phyloP scores from a whole-genome alignment of 2,888 invertebrate species.

The Drosophila austrosaltans region DNA sequence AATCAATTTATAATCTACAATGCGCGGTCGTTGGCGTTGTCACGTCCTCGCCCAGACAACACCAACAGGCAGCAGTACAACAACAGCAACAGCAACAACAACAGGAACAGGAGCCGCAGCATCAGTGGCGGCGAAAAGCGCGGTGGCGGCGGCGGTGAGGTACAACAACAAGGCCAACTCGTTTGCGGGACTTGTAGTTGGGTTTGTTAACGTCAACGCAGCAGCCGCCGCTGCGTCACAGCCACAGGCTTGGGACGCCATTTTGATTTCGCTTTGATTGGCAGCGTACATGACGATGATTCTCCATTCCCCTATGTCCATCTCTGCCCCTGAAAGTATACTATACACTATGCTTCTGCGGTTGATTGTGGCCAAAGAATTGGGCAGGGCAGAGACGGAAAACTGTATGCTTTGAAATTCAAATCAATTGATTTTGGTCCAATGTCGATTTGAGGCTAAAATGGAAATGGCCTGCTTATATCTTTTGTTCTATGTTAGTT shows the following conservation, averaged over 20 bases:
- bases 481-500: conserved; percentile 66
- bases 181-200: conserved; percentile 66
- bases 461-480: conserved; percentile 77
- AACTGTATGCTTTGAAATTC: conserved; percentile 70
- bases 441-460: conserved; percentile 73
- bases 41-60: conserved; percentile 58
- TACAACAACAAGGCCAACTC: conserved; percentile 40
- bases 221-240: conserved; percentile 44
- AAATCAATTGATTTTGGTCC: conserved; percentile 75
- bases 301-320: not conserved
- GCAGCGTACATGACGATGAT: conserved; percentile 67
- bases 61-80: conserved; percentile 35
- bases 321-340: not conserved
- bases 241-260: conserved; percentile 46
- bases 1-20: conserved; percentile 78
- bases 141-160: not conserved
- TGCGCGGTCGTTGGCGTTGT: conserved; percentile 58
- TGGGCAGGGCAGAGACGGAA: conserved; percentile 5
- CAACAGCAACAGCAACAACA: conserved; percentile 44
- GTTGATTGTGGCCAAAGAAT: conserved; percentile 41
- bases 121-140: conserved; percentile 15
- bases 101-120: conserved; percentile 25
- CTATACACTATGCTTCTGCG: conserved; percentile 31
- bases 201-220: conserved; percentile 74
- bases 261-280: conserved; percentile 74